These are phyloP conservation scores for Pangasianodon gigas DNA, from an alignment of 2,113 vertebrate genomes.

Conservation along the genomic window DNA sequence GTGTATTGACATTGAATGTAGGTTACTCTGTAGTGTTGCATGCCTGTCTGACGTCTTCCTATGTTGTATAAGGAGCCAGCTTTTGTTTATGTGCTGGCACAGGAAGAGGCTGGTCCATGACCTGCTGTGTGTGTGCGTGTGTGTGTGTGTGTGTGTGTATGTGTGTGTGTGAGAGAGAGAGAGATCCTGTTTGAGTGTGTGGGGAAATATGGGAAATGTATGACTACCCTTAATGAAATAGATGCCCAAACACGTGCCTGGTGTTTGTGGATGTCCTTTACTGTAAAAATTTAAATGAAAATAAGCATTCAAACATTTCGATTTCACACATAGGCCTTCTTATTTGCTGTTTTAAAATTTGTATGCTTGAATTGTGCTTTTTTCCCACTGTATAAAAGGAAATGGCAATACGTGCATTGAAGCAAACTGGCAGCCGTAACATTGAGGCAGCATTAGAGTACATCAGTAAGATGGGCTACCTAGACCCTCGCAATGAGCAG, in stretches of 20 bases:
- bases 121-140: slow-evolving; percentile 41
- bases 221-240: background rate
- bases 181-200: background rate
- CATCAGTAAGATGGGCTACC: slow-evolving; percentile 98
- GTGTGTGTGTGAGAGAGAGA: background rate
- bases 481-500: slow-evolving; percentile 93
- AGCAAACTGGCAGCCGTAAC: slow-evolving; percentile 95
- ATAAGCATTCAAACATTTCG: background rate
- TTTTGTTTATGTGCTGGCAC: slow-evolving; percentile 39
- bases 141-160: background rate
- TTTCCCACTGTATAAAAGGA: slow-evolving; percentile 74
- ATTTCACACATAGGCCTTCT: background rate
- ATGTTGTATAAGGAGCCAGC: background rate
- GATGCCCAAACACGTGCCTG: background rate
- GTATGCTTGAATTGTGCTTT: background rate
- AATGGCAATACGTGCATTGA: slow-evolving; percentile 93
- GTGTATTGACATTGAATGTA: background rate
- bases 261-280: background rate
- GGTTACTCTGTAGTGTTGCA: background rate
- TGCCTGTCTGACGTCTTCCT: background rate
- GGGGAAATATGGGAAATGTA: slow-evolving; percentile 5
- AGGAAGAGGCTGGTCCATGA: slow-evolving; percentile 61
- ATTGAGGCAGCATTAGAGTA: slow-evolving; percentile 95
- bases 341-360: background rate
- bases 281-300: background rate